Evolutionary conservation across 2,797 vertebrate genomes (phyloP), one percentile per base, ranked within the genome.

Genomic region (Pseudocheirus occidentalis): DNA sequence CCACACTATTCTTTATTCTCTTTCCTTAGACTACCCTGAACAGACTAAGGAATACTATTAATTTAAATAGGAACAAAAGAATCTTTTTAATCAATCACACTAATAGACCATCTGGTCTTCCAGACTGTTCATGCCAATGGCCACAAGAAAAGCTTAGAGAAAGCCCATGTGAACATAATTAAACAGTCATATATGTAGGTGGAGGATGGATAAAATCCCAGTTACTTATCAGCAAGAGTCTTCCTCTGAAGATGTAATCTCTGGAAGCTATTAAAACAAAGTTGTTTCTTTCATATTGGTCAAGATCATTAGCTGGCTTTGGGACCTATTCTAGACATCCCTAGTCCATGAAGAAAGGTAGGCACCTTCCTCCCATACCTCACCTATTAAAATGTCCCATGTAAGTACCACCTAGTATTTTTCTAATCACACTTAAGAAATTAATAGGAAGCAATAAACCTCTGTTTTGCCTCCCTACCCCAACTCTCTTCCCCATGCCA

Each of bases 1-100:
- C 96, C 92, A 95, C 95, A 96, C 94, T 93, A 93, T 93, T 92
- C 93, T 97, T 97, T 24, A 90, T 97, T 96, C 95, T 97, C 95
- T 92, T 96, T 96, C 95, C 93, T 97, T 97, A 97, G 95, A 95
- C 92, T 94, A 90, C 96, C 96, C 94, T 96, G 93, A 97, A 96
- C 96, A 97, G 96, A 96, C 40, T 93, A 66, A 96, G 62, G 29
- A 93, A n/a, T 96, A 96, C 93, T 95, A 95, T 92, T 94, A 93
- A 97, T 94, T 96, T 97, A 97, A 97, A 97, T 55, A 94, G 96
- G 66, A 81, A 95, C 97, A 96, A 97, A 96, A 93, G 95, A 97
- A 97, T 96, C 90, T 95, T 95, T 97, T 95, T 94, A 89, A 90
- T 95, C 94, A 96, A 94, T 53, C 90, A 54, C 31, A 93, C 95